Percentiles rank a stretch among this genome's conserved stretches.
These are phyloP conservation scores for Meliscaeva auricollis DNA, from an alignment of 2,888 invertebrate genomes.

Conservation along the genomic window DNA sequence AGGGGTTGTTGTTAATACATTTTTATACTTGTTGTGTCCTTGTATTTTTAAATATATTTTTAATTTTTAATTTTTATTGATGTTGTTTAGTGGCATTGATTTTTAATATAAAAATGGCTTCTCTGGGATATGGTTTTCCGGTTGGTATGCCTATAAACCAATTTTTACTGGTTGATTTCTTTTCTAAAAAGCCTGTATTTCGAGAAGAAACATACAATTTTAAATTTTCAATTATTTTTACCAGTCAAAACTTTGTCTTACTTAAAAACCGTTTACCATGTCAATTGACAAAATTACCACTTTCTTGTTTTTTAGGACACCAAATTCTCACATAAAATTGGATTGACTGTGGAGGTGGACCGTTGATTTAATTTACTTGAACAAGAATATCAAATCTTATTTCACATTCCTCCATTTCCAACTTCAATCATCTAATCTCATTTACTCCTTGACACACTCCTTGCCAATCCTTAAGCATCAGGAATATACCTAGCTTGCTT, in stretches of 20 bases:
- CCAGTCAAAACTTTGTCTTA: background rate
- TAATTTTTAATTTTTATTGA: no score
- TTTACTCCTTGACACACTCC: background rate
- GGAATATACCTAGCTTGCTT: slow-evolving; percentile 31
- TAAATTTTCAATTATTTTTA: background rate
- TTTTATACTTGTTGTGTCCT: slow-evolving; percentile 7
- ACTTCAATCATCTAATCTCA: slow-evolving; percentile 19
- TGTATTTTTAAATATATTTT: background rate
- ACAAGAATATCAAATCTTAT: slow-evolving; percentile 1
- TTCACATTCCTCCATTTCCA: background rate
- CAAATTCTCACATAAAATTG: background rate
- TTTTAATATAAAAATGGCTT: no score
- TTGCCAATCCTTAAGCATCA: background rate
- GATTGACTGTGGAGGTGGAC: no score
- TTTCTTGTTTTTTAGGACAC: background rate
- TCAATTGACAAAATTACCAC: no score
- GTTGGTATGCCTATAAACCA: no score
- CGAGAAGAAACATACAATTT: no score
- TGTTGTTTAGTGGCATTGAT: no score
- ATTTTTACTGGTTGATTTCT: no score
- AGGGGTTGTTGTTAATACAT: slow-evolving; percentile 17
- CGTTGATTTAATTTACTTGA: slow-evolving; percentile 3
- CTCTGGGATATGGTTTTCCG: no score
- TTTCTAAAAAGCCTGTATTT: no score
- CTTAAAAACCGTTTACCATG: no score